Evolutionary conservation across 2,888 invertebrate genomes (phyloP), one percentile per base, ranked within the genome.

Genomic region (Exocentrus adspersus): DNA sequence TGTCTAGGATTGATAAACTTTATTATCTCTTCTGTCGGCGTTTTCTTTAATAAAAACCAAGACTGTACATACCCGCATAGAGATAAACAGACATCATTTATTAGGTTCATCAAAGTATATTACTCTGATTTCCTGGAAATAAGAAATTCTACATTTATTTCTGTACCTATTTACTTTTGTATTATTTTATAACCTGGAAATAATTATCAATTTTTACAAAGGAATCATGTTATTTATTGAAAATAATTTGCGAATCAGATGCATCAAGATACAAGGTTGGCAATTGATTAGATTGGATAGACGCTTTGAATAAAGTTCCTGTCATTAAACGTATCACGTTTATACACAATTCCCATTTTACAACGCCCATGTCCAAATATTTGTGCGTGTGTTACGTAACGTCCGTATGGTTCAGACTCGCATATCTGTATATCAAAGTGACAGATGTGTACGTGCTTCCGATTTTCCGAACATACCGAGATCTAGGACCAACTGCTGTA

Each of bases 1-100:
- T 42, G 30, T 53, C 54, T 62, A 59, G 37, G 45, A 45, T 63
- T 30, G 43, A 59, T 63, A 58, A 60, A 60, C 60, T 52, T 30
- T 56, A 51, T 30, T 51, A 21, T 51, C 12, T 62, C 16, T 60
- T 50, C 21, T 19, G 43, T 51, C 54, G 20, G 30, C 10, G 19
- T 12, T 59, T 54, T 51, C 53, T 59, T 50, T 42, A 30, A 28
- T 32, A 32, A 32, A 30, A 10, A 12, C n/a, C 51, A 32, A 30
- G 19, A 32, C 32, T 51, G 17, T n/a, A n/a, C n/a, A n/a, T n/a
- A n/a, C n/a, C n/a, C n/a, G n/a, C n/a, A n/a, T n/a, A n/a, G n/a
- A 51, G 30, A 48, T 46, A 24, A 12, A 46, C 12, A 21, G 16
- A n/a, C n/a, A n/a, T n/a, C n/a, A n/a, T n/a, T n/a, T n/a, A n/a